Base-by-base conservation (phyloP, 2,888 invertebrate genomes). In the Caenorhabditis sp. region DNA sequence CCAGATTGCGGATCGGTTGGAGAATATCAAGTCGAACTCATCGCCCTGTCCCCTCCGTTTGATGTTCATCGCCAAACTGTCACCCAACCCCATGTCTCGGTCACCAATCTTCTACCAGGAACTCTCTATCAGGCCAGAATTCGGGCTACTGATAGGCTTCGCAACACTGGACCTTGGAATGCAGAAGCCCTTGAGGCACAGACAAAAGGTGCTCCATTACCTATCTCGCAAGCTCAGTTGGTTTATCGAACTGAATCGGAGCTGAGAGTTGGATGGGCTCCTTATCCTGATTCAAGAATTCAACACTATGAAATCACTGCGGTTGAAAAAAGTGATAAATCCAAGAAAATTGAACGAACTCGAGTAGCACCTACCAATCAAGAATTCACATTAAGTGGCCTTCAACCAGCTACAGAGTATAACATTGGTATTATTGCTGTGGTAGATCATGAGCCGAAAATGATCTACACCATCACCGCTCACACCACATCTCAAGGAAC, bases 1-100 rank as follows among this genome's bases (percentile, higher is more conserved):
- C 87, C 87, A 8, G 87, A 88, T 63, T 87, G 87, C 70, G 87
- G 87, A 3, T 79, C 80, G 26, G 81, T 87, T 50, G 85, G 84
- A 61, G 85, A 85, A 58, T 88, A 87, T 69, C 79, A 82, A 68
- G 78, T 86, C 36, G 86, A 87, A 66, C 59, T 86, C 63, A 80
- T 81, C 58, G 86, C 84, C n/a, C 69, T 83, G 14, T 74, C 77
- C 38, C 81, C 84, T 21, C 78, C 78, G 17, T 87, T 87, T 63
- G 87, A 87, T 60, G 80, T 88, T 17, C 87, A 87, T 67, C 80
- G 86, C 4, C 85, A 85, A 69, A 86, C 85, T 5, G 84, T 86
- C 63, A 82, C 84, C 31, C 85, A 86, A 58, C 86, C 86, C 26
- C 81, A 85, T 10, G 85, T 84, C 17, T 85, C 85, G 43, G 81